Conservation (phyloP, 2,113 vertebrate genomes). For the Rhinolophus sinicus region DNA sequence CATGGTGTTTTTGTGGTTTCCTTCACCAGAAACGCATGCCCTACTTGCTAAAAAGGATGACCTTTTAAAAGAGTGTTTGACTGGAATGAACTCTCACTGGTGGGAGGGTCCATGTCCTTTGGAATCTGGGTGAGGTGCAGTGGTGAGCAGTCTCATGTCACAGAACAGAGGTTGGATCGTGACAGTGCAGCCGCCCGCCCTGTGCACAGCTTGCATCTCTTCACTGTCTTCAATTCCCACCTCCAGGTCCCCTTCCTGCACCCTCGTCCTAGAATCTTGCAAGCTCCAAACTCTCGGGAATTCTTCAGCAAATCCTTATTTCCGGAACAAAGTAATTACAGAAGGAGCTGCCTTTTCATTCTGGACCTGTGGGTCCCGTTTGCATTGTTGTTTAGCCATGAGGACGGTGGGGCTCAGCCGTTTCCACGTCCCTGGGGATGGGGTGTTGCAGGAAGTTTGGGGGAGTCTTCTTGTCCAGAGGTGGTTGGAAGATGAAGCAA, state of each 20-base stretch:
- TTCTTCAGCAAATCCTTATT: too few species aligned
- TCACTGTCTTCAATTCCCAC: fast-evolving
- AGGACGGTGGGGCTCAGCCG: fast-evolving
- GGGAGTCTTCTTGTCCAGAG: neutral
- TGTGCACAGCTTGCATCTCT: too few species aligned
- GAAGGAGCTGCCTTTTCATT: fast-evolving
- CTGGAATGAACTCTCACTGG: neutral
- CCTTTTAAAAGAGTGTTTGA: fast-evolving
- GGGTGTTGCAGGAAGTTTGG: fast-evolving
- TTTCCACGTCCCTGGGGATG: neutral
- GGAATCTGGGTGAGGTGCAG: fast-evolving
- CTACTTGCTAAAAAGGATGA: neutral
- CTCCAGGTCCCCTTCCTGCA: neutral
- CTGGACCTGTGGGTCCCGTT: fast-evolving
- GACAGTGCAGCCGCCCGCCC: too few species aligned
- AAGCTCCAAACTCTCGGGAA: neutral
- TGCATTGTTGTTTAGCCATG: fast-evolving
- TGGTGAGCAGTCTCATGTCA: fast-evolving
- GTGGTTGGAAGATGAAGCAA: neutral
- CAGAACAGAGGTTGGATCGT: fast-evolving
- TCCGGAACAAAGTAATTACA: fast-evolving
- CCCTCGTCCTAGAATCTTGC: too few species aligned
- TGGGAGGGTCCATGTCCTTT: neutral
- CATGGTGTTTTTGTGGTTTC: neutral
- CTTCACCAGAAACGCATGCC: fast-evolving